phyloP scores from a whole-genome alignment of 2,888 invertebrate genomes.

The Sinopyrophorus schimmeli region DNA sequence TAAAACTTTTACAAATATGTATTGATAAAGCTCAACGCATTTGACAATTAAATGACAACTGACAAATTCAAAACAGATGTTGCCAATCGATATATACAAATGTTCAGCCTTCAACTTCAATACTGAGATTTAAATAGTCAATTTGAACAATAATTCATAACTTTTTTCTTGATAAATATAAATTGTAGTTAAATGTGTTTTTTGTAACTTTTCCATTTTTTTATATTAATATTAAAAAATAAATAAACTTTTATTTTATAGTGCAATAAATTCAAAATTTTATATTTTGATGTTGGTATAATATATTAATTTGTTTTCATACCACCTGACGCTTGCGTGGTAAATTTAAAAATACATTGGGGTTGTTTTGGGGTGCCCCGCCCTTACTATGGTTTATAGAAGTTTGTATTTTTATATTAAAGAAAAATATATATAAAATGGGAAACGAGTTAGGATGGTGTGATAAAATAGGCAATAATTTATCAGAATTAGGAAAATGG shows the following conservation, averaged over 20 bases:
- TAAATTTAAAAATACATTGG: slow-evolving; percentile 32
- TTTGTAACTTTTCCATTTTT: neutral
- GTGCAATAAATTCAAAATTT: too few relatives aligned
- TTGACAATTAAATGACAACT: slow-evolving; percentile 28
- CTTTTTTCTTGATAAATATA: too few relatives aligned
- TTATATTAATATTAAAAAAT: neutral
- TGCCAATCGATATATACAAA: too few relatives aligned
- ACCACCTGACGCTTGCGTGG: slow-evolving; percentile 29
- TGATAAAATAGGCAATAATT: slow-evolving; percentile 68
- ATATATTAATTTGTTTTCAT: neutral
- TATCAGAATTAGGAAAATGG: slow-evolving; percentile 73
- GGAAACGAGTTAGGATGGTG: slow-evolving; percentile 58
- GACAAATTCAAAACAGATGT: slow-evolving; percentile 6
- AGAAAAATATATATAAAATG: too few relatives aligned
- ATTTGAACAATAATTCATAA: too few relatives aligned
- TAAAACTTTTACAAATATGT: slow-evolving; percentile 7
- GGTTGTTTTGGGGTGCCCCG: slow-evolving; percentile 34
- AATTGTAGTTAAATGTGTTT: too few relatives aligned
- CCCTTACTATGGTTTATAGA: slow-evolving; percentile 22
- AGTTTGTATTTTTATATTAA: slow-evolving; percentile 5
- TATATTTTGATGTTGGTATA: neutral
- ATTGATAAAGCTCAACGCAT: slow-evolving; percentile 15
- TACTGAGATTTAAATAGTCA: too few relatives aligned
- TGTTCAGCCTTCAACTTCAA: too few relatives aligned
- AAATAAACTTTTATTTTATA: neutral